phyloP scores from a whole-genome alignment of 2,113 vertebrate genomes.

The Oncorhynchus kisutch region DNA sequence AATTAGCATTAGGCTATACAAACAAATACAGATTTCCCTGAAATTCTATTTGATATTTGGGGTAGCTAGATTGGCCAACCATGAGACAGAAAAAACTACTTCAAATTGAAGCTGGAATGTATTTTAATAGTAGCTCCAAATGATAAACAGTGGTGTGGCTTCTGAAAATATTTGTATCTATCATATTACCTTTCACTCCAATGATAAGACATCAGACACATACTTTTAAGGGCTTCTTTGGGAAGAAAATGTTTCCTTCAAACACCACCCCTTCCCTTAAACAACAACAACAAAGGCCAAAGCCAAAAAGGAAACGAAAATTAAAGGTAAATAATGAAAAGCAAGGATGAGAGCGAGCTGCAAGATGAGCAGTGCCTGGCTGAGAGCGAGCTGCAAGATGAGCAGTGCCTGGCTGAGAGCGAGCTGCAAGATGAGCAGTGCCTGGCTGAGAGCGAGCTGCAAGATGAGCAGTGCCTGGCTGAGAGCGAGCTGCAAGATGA shows the following conservation, averaged over 20 bases:
- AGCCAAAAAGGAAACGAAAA: constrained; percentile 35
- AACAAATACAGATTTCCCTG: neutral
- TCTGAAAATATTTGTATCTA: neutral
- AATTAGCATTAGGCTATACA: too few relatives aligned
- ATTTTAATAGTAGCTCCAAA: neutral
- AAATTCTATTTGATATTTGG: neutral
- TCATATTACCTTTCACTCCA: constrained; percentile 1
- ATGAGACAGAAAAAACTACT: neutral
- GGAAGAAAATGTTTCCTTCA: constrained; percentile 37
- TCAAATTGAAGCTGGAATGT: constrained; percentile 1
- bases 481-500: constrained; percentile 45
- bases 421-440: too few relatives aligned
- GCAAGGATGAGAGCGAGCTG: constrained; percentile 47
- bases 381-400: constrained; percentile 38
- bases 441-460: too few relatives aligned
- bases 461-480: too few relatives aligned
- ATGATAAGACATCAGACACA: constrained; percentile 33
- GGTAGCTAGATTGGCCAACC: neutral
- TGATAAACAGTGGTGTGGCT: constrained; percentile 4
- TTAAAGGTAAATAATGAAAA: constrained; percentile 65
- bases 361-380: constrained; percentile 63
- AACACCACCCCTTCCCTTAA: constrained; percentile 35
- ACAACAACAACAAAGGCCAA: constrained; percentile 36
- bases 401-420: too few relatives aligned
- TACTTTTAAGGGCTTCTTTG: constrained; percentile 31